phyloP scores from a whole-genome alignment of 2,888 invertebrate genomes.

The Bugula neritina region DNA sequence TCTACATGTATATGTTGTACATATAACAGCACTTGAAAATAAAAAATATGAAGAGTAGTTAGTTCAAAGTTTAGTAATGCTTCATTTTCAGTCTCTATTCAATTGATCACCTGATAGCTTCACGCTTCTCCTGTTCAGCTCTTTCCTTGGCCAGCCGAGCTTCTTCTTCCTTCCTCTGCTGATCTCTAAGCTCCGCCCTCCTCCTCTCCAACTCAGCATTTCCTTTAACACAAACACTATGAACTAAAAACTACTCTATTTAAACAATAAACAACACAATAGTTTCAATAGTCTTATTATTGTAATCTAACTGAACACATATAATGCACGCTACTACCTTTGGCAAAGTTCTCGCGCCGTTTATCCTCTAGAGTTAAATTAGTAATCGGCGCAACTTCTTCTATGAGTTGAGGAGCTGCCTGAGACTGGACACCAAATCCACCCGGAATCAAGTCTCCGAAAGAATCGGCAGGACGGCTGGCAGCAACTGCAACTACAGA shows the following conservation, averaged over 20 bases:
- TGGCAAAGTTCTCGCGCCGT: slow-evolving; percentile 91
- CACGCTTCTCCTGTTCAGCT: slow-evolving; percentile 83
- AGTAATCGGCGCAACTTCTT: slow-evolving; percentile 18
- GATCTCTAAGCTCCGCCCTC: slow-evolving; percentile 78
- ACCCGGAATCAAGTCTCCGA: slow-evolving; percentile 16
- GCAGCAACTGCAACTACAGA: not conserved
- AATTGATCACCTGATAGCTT: slow-evolving; percentile 60
- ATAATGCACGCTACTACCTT: slow-evolving; percentile 67
- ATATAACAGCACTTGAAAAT: too few species aligned
- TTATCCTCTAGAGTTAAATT: slow-evolving; percentile 80
- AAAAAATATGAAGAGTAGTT: too few species aligned
- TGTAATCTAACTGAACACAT: too few species aligned
- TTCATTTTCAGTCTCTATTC: too few species aligned
- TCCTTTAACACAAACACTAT: not conserved
- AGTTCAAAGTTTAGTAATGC: too few species aligned
- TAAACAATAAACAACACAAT: too few species aligned
- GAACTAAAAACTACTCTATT: too few species aligned
- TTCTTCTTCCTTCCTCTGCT: slow-evolving; percentile 68
- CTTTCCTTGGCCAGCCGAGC: slow-evolving; percentile 51
- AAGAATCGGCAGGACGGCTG: not conserved
- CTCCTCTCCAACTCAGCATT: slow-evolving; percentile 82
- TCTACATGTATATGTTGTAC: too few species aligned
- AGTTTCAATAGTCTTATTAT: too few species aligned
- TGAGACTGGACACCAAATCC: not conserved
- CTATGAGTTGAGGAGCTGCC: not conserved